Base-by-base conservation (phyloP, 2,113 vertebrate species). In the Axis porcinus region DNA sequence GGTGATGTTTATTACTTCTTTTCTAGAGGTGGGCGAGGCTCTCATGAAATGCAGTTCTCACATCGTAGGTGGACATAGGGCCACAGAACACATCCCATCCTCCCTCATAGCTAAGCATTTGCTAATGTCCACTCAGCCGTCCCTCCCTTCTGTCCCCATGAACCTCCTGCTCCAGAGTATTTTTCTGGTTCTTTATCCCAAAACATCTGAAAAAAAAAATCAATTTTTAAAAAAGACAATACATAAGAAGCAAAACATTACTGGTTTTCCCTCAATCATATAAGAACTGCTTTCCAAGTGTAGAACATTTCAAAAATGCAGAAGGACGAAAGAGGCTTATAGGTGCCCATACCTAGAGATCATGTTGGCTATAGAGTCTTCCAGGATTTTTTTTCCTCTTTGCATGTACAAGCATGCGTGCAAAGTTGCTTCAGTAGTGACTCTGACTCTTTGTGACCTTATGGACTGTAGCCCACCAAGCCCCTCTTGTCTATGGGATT, bases 21-120 rank as follows among this genome's bases (percentile, higher is more conserved):
- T 70, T 27, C 13, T 11, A 74, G 30, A 33, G 52, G n/a, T 36
- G 62, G 52, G 6, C 2, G 2, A 28, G 40, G 55, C 50, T 67
- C 21, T 45, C 0, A 0, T 9, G 47, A 45, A 55, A 19, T 43
- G 58, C 82, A 17, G 16, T 21, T 33, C 54, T 64, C 36, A 21
- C 17, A 6, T 7, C 12, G 5, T 27, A 25, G 13, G 1, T 3
- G 30, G 64, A n/a, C 15, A 21, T 3, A 9, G 30, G 52, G 45
- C 7, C 1, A 36, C 5, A 4, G 21, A 62, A 14, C 33, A 27
- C 2, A 4, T 21, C 43, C 40, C 8, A 0, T 40, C 6, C 13
- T 28, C 74, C 40, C 43, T 30, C 40, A 57, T 9, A 15, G 82
- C 67, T 45, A 45, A 43, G n/a, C 60, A 3, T 64, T 67, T 62